Percentiles rank a stretch among this genome's conserved stretches.
Conservation (phyloP, 2,797 vertebrate species). For the Gambelia wislizenii region DNA sequence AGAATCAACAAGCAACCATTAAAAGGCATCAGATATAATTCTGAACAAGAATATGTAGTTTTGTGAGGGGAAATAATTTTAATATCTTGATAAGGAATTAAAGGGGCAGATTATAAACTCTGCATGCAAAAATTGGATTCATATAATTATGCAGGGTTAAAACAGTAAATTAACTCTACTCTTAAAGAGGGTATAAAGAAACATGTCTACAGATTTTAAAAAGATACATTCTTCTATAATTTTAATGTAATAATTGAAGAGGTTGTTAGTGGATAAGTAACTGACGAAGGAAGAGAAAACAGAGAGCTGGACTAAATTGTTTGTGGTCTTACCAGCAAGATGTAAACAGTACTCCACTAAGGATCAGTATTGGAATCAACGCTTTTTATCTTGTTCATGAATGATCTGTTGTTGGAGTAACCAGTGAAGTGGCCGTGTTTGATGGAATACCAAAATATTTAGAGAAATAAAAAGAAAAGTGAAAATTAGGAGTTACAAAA, state of each 20-base stretch:
- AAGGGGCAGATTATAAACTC: not conserved
- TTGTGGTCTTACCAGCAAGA: not conserved
- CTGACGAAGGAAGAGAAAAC: not conserved
- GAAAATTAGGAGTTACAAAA: not conserved
- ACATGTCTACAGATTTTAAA: not conserved
- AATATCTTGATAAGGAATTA: not conserved
- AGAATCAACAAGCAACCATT: slow-evolving; percentile 9
- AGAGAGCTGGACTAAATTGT: not conserved
- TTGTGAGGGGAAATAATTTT: not conserved
- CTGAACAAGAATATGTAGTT: not conserved
- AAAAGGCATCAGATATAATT: slow-evolving; percentile 11
- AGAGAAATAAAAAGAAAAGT: not conserved
- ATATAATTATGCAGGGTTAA: not conserved
- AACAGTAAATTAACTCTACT: slow-evolving; percentile 14
- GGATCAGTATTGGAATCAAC: not conserved
- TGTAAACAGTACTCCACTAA: not conserved
- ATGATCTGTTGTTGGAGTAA: not conserved
- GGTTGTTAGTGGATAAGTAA: not conserved
- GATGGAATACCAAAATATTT: not conserved
- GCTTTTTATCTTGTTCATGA: not conserved
- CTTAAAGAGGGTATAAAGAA: not conserved
- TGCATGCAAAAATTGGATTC: not conserved
- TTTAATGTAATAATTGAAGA: not conserved
- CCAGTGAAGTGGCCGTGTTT: not conserved
- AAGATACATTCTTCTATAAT: too few species aligned